A percentile compares a stretch with the other conserved stretches of the same genome.
These are phyloP conservation scores for Orcinus orca DNA, from an alignment of 2,113 vertebrate genomes.

Conservation along the genomic window DNA sequence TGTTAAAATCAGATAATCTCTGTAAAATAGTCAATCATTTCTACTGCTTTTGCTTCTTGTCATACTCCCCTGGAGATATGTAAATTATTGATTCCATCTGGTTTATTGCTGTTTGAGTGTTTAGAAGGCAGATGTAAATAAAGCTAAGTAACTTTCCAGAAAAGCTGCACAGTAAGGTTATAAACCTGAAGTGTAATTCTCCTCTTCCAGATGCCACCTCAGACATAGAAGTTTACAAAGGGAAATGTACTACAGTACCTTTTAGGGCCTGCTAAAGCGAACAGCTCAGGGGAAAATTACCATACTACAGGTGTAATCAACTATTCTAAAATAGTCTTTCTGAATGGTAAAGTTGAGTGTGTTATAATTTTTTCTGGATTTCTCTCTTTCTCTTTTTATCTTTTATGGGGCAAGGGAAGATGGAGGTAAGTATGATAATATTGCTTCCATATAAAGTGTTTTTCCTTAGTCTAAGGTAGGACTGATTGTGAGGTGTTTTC, in stretches of 20 bases:
- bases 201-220: slow-evolving; percentile 36
- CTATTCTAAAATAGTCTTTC: not conserved
- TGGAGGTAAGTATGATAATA: not conserved
- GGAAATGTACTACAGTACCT: not conserved
- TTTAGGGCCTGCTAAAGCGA: not conserved
- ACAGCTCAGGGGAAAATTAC: not conserved
- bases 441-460: not conserved
- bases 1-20: slow-evolving; percentile 19
- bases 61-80: slow-evolving; percentile 53
- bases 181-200: not conserved
- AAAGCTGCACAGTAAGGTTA: slow-evolving; percentile 34
- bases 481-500: not conserved
- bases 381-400: not conserved
- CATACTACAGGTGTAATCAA: not conserved
- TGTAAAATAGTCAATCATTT: slow-evolving; percentile 2
- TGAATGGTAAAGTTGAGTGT: not conserved
- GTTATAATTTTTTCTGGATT: not conserved
- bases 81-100: slow-evolving; percentile 74
- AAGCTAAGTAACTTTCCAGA: slow-evolving; percentile 51
- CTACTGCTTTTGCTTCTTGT: not conserved
- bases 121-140: slow-evolving; percentile 71
- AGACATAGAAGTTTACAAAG: not conserved
- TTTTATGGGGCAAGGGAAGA: no score
- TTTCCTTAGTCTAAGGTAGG: not conserved
- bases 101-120: slow-evolving; percentile 61